Evolutionary conservation across 1,140 invertebrate genomes (phyloP), one percentile per base, ranked within the genome.

Genomic region (Drosophila nigromelanica): DNA sequence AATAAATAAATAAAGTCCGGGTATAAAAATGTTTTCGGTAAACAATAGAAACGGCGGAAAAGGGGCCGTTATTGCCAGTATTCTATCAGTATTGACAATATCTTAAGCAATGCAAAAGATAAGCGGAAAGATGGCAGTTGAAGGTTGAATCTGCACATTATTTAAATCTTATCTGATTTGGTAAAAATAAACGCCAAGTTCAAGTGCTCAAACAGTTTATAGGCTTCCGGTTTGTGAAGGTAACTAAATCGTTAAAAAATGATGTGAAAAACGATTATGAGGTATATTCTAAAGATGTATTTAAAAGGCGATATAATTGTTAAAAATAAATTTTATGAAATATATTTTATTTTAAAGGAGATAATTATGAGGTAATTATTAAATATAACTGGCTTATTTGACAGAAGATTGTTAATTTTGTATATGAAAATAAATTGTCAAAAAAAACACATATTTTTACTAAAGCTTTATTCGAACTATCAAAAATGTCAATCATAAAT

Each of bases 21-120:
- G 63, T 76, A 76, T 80, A 56, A 76, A 76, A 80, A 70, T 63
- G 50, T 61, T 42, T 63, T 59, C 40, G 37, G 61, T 68, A 74
- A 81, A 75, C 74, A 80, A 85, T 80, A 80, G 80, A 80, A 83
- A 80, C 74, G 70, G 71, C 30, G 59, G 55, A 56, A 56, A 62
- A n/a, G 55, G 50, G 48, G 48, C 2, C 7, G 33, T 35, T 35
- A 45, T 60, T 59, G 48, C 12, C 39, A 37, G 40, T 40, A 40
- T 56, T 50, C 51, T 59, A 45, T n/a, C 39, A 37, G 45, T 35
- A 40, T 56, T 50, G 61, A 60, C 54, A 58, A 55, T 37, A 30
- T 2, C 10, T 35, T 21, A 42, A 10, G 14, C 21, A 8, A 14
- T 10, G 39, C 10, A 18, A 14, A 52, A 11, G 6, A 40, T 7